A percentile compares a stretch with the other conserved stretches of the same genome.
Evolutionary conservation across 2,113 vertebrate species (phyloP).

Genomic region (Mellivora capensis): DNA sequence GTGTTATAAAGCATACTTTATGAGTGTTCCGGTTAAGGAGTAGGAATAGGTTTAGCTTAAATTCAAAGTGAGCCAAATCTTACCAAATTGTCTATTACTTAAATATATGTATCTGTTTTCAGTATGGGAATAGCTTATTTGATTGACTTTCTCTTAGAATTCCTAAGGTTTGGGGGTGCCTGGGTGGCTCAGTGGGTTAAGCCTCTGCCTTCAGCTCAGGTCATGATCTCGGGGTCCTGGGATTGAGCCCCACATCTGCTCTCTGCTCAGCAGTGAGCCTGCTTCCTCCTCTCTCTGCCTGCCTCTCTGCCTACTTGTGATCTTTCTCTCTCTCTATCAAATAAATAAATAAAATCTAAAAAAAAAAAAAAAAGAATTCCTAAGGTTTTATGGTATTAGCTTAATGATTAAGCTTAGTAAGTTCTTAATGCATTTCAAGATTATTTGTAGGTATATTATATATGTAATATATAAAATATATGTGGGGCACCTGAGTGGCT

Average conservation of each 20-base stretch:
- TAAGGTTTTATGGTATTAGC: not conserved
- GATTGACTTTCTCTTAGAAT: constrained; percentile 11
- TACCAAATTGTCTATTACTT: not conserved
- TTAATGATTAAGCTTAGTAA: not conserved
- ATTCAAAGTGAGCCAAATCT: not conserved
- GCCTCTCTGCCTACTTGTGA: too few relatives aligned
- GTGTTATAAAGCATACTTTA: not conserved
- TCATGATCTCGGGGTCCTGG: too few relatives aligned
- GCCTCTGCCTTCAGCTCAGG: too few relatives aligned
- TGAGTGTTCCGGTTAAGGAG: not conserved
- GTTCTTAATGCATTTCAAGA: not conserved
- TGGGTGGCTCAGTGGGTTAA: too few relatives aligned
- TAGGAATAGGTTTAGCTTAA: not conserved
- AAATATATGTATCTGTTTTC: not conserved
- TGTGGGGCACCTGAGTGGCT: too few relatives aligned
- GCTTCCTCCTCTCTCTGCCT: too few relatives aligned
- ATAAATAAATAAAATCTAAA: too few relatives aligned
- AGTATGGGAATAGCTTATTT: not conserved
- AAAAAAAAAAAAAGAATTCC: not conserved
- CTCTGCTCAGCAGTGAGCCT: too few relatives aligned
- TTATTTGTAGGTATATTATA: not conserved
- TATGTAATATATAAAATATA: not conserved
- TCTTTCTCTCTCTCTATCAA: too few relatives aligned
- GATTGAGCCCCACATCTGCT: too few relatives aligned
- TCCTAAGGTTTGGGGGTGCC: not conserved